These are phyloP conservation scores for Eucriotettix oculatus DNA, from an alignment of 2,888 invertebrate species.

Conservation along the genomic window DNA sequence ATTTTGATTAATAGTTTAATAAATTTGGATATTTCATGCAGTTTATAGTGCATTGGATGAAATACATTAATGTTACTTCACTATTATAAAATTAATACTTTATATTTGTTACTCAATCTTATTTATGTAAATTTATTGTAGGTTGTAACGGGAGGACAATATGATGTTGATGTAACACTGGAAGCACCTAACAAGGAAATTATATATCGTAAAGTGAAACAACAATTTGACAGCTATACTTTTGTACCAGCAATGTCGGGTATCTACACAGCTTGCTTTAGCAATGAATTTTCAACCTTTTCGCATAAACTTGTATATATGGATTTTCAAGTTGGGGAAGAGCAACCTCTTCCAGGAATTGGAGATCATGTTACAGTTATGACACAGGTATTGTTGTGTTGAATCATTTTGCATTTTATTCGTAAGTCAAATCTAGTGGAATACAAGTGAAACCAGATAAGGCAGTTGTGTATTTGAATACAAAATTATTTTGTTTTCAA, in stretches of 20 bases:
- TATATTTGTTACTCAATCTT: background rate
- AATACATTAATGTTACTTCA: too few relatives aligned
- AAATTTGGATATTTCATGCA: too few relatives aligned
- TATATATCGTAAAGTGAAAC: slow-evolving; percentile 81
- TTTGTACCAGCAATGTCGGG: slow-evolving; percentile 61
- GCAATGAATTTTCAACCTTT: slow-evolving; percentile 98
- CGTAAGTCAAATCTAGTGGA: too few relatives aligned
- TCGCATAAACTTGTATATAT: slow-evolving; percentile 97
- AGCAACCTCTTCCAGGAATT: slow-evolving; percentile 64
- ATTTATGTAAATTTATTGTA: slow-evolving; percentile 27
- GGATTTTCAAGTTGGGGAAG: slow-evolving; percentile 93
- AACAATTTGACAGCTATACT: slow-evolving; percentile 87
- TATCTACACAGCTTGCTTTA: slow-evolving; percentile 81
- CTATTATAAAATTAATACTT: background rate
- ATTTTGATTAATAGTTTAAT: too few relatives aligned
- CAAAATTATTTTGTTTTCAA: too few relatives aligned
- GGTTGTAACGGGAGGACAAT: slow-evolving; percentile 97
- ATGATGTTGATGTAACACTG: slow-evolving; percentile 89
- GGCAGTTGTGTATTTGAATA: too few relatives aligned
- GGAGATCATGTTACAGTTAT: slow-evolving; percentile 83
- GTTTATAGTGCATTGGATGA: too few relatives aligned
- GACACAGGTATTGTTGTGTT: slow-evolving; percentile 50
- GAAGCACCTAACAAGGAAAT: slow-evolving; percentile 76
- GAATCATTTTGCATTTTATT: too few relatives aligned
- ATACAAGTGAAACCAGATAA: too few relatives aligned